Evolutionary conservation across 2,113 vertebrate genomes (phyloP), one percentile per base, ranked within the genome.

Genomic region (Dolichallabes microphthalmus): DNA sequence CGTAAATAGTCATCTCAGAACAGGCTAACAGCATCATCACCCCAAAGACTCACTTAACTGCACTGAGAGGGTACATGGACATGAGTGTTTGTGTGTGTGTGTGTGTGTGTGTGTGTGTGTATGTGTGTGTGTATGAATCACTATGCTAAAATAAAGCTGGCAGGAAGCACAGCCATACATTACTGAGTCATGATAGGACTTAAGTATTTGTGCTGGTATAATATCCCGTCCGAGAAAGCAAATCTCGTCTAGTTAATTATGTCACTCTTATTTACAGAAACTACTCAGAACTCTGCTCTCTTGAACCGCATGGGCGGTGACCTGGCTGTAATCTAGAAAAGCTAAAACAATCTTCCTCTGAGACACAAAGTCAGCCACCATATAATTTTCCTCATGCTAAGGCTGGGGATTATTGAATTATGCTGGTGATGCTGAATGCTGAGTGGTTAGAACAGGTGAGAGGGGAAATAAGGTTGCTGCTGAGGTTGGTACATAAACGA

Each of bases 21-120:
- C 86, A 22, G 77, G 30, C 77, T 84, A 88, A 84, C 32, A 86
- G 63, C 80, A 57, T 88, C 85, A 86, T 81, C 39, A 80, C 66
- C 77, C 45, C 68, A 74, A 80, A 83, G 30, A 85, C 30, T 32
- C 63, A 57, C 64, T 84, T 80, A 53, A 78, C 39, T 68, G 58
- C 53, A 30, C n/a, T 17, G 55, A 81, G 52, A 79, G 13, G 68
- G 39, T 80, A 82, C 53, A 35, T 64, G 69, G 27, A 73, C 45
- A 30, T 71, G 66, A 71, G 39, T 20, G 53, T 61, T 22, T 88
- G 63, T 69, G 30, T 30, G 3, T 8, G 17, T 66, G n/a, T 30
- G 13, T 66, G 19, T 25, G 20, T 61, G 17, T 82, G 52, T 25
- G 77, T 39, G 25, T 55, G 58, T 52, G n/a, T 45, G 25, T 61